Base-by-base conservation (phyloP, 92 coral and sea anemone species). In the Porites lobata region DNA sequence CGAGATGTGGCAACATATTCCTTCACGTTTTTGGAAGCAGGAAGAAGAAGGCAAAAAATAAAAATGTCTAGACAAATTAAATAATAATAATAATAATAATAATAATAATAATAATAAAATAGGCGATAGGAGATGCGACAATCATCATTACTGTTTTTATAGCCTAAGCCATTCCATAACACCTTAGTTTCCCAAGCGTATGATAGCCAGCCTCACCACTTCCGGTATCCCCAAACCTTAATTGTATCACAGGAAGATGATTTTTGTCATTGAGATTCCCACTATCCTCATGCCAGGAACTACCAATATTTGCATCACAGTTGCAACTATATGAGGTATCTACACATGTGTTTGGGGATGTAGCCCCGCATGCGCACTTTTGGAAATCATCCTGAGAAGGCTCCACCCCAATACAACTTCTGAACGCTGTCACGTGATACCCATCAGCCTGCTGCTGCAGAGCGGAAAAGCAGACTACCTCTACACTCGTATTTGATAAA, bases 341-440 rank as follows among this genome's bases (percentile, higher is more conserved):
- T 20, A 18, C 26, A 19, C 87, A 71, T 56, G 54, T 26, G 29
- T 26, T 26, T 26, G 29, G 29, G 29, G 29, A 1, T 26, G 29
- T 2, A 26, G 22, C 15, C 9, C 66, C 89, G 69, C 93, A 90
- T 50, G 83, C 93, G 72, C 92, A 89, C 83, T 84, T 89, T 70
- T 58, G 50, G 17, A 26, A 20, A 26, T 43, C 68, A 66, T 56
- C 18, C 58, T 11, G 68, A 67, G 17, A 78, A 78, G 32, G 87
- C 85, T 57, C 89, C 89, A n/a, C 92, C 88, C 92, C 89, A 87
- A 75, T 87, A 69, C n/a, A 54, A 72, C 87, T 74, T 87, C 57
- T 81, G 73, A 10, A 63, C 53, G 13, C 32, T 21, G 10, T 65
- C 76, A 59, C 87, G 86, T 57, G 91, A 75, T 26, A 87, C 82